Conservation (phyloP, 2,888 invertebrate species). For the Ormyrus nitidulus region DNA sequence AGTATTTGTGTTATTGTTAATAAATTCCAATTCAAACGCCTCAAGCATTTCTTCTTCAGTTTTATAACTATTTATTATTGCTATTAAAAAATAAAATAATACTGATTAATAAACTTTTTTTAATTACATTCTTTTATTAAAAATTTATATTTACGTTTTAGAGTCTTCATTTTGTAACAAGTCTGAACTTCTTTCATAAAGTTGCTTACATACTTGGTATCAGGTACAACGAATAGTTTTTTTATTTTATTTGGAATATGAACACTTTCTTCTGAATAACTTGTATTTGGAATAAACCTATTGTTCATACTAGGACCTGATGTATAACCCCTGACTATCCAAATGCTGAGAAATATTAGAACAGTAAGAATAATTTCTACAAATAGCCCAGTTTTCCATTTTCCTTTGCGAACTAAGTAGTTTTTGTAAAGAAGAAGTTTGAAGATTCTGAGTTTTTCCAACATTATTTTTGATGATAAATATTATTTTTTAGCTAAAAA, state of each 20-base stretch:
- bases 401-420: constrained; percentile 63
- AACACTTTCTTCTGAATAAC: constrained; percentile 53
- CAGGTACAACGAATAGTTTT: constrained; percentile 17
- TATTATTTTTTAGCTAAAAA: too few relatives aligned
- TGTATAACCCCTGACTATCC: constrained; percentile 56
- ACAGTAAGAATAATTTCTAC: constrained; percentile 64
- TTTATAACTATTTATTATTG: not conserved
- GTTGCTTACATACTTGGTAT: constrained; percentile 11
- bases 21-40: constrained; percentile 14
- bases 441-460: constrained; percentile 57
- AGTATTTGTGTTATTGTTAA: not conserved
- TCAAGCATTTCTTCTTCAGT: constrained; percentile 63
- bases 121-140: not conserved
- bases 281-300: constrained; percentile 48
- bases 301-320: constrained; percentile 34
- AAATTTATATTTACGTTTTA: not conserved
- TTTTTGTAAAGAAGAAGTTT: constrained; percentile 65
- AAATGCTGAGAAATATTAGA: constrained; percentile 61
- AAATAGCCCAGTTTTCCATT: constrained; percentile 64
- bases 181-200: constrained; percentile 15
- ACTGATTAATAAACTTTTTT: not conserved
- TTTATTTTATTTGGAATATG: not conserved
- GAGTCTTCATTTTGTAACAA: constrained; percentile 5
- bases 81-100: not conserved
- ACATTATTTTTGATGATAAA: not conserved